Evolutionary conservation across 1,140 invertebrate genomes (phyloP).

Genomic region (Saccostrea glomerata): DNA sequence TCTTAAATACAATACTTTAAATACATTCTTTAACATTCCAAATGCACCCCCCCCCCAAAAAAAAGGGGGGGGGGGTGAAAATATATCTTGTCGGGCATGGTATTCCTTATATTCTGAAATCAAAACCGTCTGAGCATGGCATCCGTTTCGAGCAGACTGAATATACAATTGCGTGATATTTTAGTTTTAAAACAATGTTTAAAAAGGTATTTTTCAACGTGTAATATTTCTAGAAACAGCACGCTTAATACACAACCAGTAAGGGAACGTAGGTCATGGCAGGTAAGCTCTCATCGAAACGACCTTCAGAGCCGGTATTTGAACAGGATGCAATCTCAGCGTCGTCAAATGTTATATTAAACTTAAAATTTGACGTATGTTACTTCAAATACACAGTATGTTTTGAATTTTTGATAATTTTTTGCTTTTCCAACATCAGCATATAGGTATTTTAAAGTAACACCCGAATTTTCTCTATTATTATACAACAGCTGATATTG

Average conservation of each 20-base stretch:
- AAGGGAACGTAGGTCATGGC: background rate
- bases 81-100: background rate
- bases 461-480: background rate
- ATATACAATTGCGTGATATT: background rate
- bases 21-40: too few species aligned
- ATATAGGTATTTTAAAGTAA: background rate
- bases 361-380: too few species aligned
- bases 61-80: background rate
- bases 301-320: background rate
- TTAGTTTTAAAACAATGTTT: constrained; percentile 17
- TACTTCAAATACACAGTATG: background rate
- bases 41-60: too few species aligned
- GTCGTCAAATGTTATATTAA: background rate
- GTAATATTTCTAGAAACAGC: background rate
- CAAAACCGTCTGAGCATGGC: background rate
- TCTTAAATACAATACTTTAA: too few species aligned
- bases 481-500: constrained; percentile 11
- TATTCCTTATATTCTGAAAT: background rate
- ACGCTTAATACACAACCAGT: background rate
- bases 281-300: background rate
- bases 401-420: background rate
- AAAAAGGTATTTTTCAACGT: background rate
- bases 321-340: background rate
- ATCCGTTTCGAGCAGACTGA: constrained; percentile 23
- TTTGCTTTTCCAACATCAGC: background rate